Base-by-base conservation (phyloP, 2,113 vertebrate species). In the Elephantulus edwardii region DNA sequence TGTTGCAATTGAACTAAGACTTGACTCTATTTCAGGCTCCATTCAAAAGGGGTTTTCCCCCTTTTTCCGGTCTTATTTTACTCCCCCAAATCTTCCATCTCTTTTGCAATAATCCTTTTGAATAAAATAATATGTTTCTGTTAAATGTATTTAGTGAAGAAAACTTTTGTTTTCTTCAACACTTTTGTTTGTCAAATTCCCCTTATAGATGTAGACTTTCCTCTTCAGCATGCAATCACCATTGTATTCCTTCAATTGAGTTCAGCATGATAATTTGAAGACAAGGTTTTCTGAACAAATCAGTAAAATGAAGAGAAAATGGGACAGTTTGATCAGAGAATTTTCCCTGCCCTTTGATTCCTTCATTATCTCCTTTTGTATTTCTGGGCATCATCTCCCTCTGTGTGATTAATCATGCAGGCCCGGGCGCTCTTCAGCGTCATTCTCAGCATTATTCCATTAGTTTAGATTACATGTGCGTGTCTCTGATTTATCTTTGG, bases 401-500 rank as follows among this genome's bases (percentile, higher is more conserved):
- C n/a, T 74, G 14, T 71, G 75, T 54, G 64, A n/a, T 8, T 24
- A 30, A 20, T 52, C 16, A 62, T 11, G 6, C 0, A 44, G 38
- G 42, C 24, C 30, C 50, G 20, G 13, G 54, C 9, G 14, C 48
- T 17, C 28, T 75, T 83, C 10, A 60, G 44, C 26, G 6, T 62
- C 17, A 54, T 92, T 74, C 40, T 46, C 44, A 10, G 10, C 2
- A 14, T 75, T 50, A 22, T 79, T 46, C n/a, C 28, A 35, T 48
- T 91, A 62, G n/a, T 79, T 58, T 79, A 26, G 52, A 83, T 83
- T 78, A 54, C n/a, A 56, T 83, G 40, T 77, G 14, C 50, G 82
- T 88, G 40, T 3, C 54, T 52, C 26, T 52, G 56, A 83, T 79
- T 75, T 35, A 64, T 76, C 56, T 79, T 78, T 79, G 80, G 42